Base-by-base conservation (phyloP, 2,113 vertebrate species). In the Campylomormyrus tamandua region DNA sequence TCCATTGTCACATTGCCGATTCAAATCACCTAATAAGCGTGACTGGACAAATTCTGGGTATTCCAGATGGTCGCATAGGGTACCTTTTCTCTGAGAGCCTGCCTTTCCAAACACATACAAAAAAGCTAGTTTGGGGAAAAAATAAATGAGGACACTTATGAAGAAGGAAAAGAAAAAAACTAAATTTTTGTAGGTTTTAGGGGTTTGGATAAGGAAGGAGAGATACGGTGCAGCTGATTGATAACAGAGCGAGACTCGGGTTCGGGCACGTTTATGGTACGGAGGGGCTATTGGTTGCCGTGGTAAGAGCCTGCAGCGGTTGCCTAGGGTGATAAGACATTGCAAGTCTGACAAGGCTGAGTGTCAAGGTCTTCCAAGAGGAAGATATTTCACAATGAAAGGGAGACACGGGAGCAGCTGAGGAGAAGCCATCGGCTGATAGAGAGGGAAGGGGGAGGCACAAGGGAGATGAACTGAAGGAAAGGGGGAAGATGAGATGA, bases 331-430 rank as follows among this genome's bases (percentile, higher is more conserved):
- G 96, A 96, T 96, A 96, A 97, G 96, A 95, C 96, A 95, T 95
- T 94, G 95, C 95, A 96, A 96, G 97, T 97, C 96, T 96, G 96
- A 97, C 93, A 95, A 97, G 96, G 95, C 95, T 97, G 95, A 95
- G 95, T 97, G 97, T 97, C 96, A 97, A 97, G 96, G 96, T 97
- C 96, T 96, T 96, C 95, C 96, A 96, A 93, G 94, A 96, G 95
- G 96, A 95, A 93, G 96, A 96, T 96, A 97, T 96, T 96, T 96
- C 95, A 96, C 95, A 96, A 96, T 95, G 94, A 94, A 90, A 90
- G 80, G 58, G 53, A 49, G 95, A 94, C 94, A n/a, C 56, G 74
- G 88, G 66, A 90, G 88, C 80, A 89, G 66, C 56, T 50, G 90
- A 48, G 42, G 80, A 77, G 77, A 88, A 89, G 83, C 52, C 83